phyloP scores from a whole-genome alignment of 2,888 invertebrate species.

The Endomychus coccineus region DNA sequence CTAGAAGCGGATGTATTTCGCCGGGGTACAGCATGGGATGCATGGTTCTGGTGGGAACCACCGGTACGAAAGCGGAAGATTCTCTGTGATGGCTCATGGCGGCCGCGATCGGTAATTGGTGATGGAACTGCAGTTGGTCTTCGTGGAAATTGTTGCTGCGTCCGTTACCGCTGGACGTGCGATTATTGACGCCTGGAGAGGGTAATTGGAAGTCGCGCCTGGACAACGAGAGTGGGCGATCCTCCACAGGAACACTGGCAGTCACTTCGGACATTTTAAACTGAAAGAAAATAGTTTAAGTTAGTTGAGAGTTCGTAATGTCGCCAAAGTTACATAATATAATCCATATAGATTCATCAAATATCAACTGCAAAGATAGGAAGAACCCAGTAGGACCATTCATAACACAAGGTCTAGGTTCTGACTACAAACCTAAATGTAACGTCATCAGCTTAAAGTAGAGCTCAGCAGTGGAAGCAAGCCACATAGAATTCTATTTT shows the following conservation, averaged over 20 bases:
- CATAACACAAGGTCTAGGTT: too few species aligned
- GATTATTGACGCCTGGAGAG: conserved; percentile 49
- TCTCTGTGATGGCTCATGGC: conserved; percentile 55
- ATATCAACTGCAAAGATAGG: too few species aligned
- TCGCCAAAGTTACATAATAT: too few species aligned
- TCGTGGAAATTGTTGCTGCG: conserved; percentile 36
- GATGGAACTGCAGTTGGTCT: conserved; percentile 29
- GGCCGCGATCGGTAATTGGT: conserved; percentile 33
- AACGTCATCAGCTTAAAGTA: too few species aligned
- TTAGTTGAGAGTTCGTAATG: too few species aligned
- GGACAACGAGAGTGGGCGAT: conserved; percentile 49
- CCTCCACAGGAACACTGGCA: conserved; percentile 24
- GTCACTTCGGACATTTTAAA: conserved; percentile 12
- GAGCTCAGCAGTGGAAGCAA: too few species aligned
- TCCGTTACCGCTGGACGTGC: conserved; percentile 54
- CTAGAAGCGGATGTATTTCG: conserved; percentile 63
- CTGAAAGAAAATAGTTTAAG: conserved; percentile 8
- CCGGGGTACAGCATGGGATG: conserved; percentile 65
- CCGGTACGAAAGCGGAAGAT: conserved; percentile 81
- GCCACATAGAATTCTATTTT: too few species aligned
- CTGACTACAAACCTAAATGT: too few species aligned
- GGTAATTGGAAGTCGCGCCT: conserved; percentile 46
- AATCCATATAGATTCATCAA: too few species aligned
- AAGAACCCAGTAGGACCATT: too few species aligned
- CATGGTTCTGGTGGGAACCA: conserved; percentile 70